Base-by-base conservation (phyloP, 2,113 vertebrate genomes). In the Catharus fuscescens region DNA sequence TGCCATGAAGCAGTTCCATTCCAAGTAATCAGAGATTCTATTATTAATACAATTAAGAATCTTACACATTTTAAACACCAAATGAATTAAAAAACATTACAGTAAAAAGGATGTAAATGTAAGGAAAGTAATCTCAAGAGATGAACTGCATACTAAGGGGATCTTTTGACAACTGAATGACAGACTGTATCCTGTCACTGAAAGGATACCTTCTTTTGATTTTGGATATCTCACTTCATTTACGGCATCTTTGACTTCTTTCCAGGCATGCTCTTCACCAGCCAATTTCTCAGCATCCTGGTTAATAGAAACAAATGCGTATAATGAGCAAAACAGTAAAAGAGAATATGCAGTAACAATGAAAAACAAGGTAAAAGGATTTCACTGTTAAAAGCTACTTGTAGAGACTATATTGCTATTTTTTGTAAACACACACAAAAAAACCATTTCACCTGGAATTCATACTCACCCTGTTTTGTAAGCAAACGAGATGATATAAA, bases 281-380 rank as follows among this genome's bases (percentile, higher is more conserved):
- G 96, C 95, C 80, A 99, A 89, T 98, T 98, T 98, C 65, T 98
- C 98, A 86, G 93, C 93, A 97, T 99, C 98, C 98, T 99, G 92
- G 6, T 67, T 69, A 88, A 96, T 73, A 61, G 56, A 95, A 94
- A 96, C 36, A 88, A 92, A 88, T 92, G 26, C 56, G 56, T 80
- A 66, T 86, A 38, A 93, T 93, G 76, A 86, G 54, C 80, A 94
- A 94, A 62, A 61, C 34, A 69, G 64, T 25, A 70, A 66, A 73
- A 32, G 5, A 87, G 40, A 74, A 66, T 72, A 59, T 20, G 8
- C 18, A 67, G 21, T 57, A 60, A 69, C 2, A 18, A 86, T 50
- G 14, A 80, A 64, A 72, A 93, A 20, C 19, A 34, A 14, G 9
- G 17, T 59, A 57, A 78, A 95, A 91, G 45, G 16, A 38, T 59